Conservation (phyloP, 1,140 invertebrate species). For the Euwallacea fornicatus region DNA sequence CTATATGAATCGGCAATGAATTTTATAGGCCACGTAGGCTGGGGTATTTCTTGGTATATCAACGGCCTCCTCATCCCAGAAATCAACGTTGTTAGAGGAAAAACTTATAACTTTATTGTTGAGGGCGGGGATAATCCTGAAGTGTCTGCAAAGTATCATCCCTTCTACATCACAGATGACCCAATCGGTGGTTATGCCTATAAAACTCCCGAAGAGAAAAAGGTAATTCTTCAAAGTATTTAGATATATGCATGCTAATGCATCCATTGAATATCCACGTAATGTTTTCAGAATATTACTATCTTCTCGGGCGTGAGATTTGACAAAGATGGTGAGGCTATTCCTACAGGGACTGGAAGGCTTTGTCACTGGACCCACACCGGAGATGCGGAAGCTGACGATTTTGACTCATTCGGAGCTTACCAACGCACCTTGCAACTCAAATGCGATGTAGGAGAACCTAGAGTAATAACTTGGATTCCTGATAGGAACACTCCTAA, state of each 20-base stretch:
- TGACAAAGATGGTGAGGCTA: conserved; percentile 64
- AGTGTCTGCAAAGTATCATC: conserved; percentile 83
- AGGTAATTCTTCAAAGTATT: conserved; percentile 57
- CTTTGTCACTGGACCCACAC: conserved; percentile 86
- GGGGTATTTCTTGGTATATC: conserved; percentile 95
- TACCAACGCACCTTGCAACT: conserved; percentile 83
- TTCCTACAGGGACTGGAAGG: conserved; percentile 75
- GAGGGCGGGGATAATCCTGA: conserved; percentile 83
- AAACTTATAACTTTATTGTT: conserved; percentile 86
- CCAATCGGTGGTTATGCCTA: conserved; percentile 86
- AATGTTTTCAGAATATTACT: conserved; percentile 65
- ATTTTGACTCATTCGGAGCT: conserved; percentile 83
- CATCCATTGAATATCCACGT: no score
- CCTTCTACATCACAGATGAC: conserved; percentile 95
- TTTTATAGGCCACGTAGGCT: conserved; percentile 79
- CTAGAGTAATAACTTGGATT: conserved; percentile 84
- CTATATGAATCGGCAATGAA: neutral
- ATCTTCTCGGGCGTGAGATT: conserved; percentile 79
- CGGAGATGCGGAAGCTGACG: conserved; percentile 69
- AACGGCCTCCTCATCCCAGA: conserved; percentile 93
- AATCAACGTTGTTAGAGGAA: conserved; percentile 86
- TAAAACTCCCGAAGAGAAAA: conserved; percentile 80
- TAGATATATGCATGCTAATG: no score
- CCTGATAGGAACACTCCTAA: conserved; percentile 86
- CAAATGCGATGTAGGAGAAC: conserved; percentile 79